Evolutionary conservation across 92 coral and sea anemone species (phyloP).

Genomic region (Siderastrea siderea): DNA sequence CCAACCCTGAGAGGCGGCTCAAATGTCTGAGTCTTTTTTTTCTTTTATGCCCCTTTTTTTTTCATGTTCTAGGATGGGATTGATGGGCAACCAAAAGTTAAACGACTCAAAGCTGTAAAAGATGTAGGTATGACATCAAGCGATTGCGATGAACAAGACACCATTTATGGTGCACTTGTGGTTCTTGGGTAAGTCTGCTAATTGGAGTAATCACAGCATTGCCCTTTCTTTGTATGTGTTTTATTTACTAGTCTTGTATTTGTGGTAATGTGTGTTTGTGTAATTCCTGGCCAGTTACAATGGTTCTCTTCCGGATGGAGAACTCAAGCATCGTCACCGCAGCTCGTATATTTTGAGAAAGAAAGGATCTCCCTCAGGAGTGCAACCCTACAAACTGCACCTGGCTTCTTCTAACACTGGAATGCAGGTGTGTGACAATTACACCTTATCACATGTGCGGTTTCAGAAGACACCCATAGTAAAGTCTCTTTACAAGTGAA

Average conservation of each 20-base stretch:
- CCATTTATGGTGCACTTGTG: slow-evolving; percentile 77
- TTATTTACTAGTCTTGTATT: not conserved
- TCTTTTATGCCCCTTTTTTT: not conserved
- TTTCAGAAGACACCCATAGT: slow-evolving; percentile 15
- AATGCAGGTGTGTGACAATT: slow-evolving; percentile 81
- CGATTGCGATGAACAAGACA: slow-evolving; percentile 40
- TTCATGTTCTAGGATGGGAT: slow-evolving; percentile 31
- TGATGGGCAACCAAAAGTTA: slow-evolving; percentile 34
- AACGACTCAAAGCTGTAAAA: slow-evolving; percentile 32
- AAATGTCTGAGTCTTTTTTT: not conserved
- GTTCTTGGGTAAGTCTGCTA: slow-evolving; percentile 74
- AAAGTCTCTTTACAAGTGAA: not conserved
- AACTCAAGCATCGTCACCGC: slow-evolving; percentile 74
- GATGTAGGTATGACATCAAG: slow-evolving; percentile 62
- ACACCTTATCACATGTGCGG: slow-evolving; percentile 3
- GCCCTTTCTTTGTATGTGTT: not conserved
- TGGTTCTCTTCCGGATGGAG: slow-evolving; percentile 81
- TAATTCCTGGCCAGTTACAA: slow-evolving; percentile 78
- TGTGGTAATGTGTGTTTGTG: slow-evolving; percentile 29
- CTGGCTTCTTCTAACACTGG: slow-evolving; percentile 89
- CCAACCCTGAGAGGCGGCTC: too few species aligned
- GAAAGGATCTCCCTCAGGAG: slow-evolving; percentile 84
- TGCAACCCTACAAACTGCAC: slow-evolving; percentile 88
- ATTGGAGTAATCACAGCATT: not conserved
- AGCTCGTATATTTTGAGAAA: slow-evolving; percentile 74